Evolutionary conservation across 2,113 vertebrate species (phyloP).

Genomic region (Donacobius atricapilla): DNA sequence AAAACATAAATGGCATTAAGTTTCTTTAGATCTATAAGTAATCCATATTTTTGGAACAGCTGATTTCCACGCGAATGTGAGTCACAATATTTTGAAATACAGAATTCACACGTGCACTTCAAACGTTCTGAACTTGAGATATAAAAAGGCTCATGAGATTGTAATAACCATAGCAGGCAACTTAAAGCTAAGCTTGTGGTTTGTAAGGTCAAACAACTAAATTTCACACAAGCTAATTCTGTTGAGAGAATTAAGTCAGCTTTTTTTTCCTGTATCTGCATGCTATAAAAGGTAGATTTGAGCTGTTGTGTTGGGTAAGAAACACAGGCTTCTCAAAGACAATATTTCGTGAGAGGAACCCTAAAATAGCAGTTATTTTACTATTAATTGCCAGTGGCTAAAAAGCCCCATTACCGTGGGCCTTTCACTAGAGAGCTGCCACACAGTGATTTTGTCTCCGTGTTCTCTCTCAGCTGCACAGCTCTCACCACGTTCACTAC

Average conservation of each 20-base stretch:
- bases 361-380: not conserved
- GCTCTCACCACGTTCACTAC: rapidly evolving
- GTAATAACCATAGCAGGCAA: not conserved
- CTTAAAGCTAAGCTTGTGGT: not conserved
- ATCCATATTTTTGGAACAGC: conserved; percentile 6
- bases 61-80: not conserved
- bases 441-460: not conserved
- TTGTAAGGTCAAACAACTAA: not conserved
- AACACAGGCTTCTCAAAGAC: not conserved
- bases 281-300: not conserved
- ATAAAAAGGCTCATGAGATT: not conserved
- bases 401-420: not conserved
- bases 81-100: conserved; percentile 26
- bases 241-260: not conserved
- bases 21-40: not conserved
- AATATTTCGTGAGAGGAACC: not conserved
- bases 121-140: not conserved
- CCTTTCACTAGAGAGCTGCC: not conserved
- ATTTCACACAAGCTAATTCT: not conserved
- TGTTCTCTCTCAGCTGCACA: not conserved
- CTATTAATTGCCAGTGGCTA: not conserved
- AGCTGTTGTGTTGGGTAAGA: not conserved
- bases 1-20: not conserved
- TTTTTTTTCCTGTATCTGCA: not conserved
- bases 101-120: not conserved